phyloP scores from a whole-genome alignment of 2,113 vertebrate species.

The Toxotes chatareus region DNA sequence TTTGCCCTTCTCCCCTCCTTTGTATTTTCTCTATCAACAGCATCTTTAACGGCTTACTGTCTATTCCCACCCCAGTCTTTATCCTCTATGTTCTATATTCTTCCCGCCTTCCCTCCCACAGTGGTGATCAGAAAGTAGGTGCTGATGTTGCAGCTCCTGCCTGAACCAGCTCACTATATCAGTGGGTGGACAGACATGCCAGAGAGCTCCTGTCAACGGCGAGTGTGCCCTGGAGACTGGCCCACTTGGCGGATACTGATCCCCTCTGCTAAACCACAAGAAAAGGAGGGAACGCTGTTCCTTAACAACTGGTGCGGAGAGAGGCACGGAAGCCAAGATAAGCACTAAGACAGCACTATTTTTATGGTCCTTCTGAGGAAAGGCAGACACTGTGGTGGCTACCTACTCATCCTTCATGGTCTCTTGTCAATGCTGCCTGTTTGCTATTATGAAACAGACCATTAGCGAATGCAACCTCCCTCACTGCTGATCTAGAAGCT shows the following conservation, averaged over 20 bases:
- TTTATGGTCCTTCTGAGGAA: conserved; percentile 53
- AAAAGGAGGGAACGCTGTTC: conserved; percentile 46
- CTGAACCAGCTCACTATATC: conserved; percentile 76
- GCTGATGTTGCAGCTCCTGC: conserved; percentile 79
- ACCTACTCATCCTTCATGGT: conserved; percentile 31
- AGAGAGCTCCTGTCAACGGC: conserved; percentile 62
- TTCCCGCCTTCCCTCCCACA: conserved; percentile 59
- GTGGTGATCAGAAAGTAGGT: conserved; percentile 77
- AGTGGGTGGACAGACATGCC: conserved; percentile 76
- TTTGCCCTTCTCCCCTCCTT: conserved; percentile 7
- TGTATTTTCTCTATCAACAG: conserved; percentile 24
- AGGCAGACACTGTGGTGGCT: conserved; percentile 28
- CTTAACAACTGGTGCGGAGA: conserved; percentile 53
- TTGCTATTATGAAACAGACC: conserved; percentile 53
- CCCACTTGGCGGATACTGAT: conserved; percentile 61
- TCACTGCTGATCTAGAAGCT: conserved; percentile 10
- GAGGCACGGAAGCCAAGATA: conserved; percentile 43
- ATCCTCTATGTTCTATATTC: conserved; percentile 64
- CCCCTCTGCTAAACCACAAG: conserved; percentile 52
- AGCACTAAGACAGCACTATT: conserved; percentile 68
- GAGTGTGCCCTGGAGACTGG: conserved; percentile 64
- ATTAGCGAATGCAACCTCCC: conserved; percentile 36
- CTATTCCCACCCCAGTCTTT: conserved; percentile 69
- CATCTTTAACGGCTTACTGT: conserved; percentile 56
- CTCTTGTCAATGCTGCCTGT: conserved; percentile 33